A percentile compares a stretch with the other conserved stretches of the same genome.
Conservation (phyloP, 2,797 vertebrate genomes). For the Falco novaeseelandiae region DNA sequence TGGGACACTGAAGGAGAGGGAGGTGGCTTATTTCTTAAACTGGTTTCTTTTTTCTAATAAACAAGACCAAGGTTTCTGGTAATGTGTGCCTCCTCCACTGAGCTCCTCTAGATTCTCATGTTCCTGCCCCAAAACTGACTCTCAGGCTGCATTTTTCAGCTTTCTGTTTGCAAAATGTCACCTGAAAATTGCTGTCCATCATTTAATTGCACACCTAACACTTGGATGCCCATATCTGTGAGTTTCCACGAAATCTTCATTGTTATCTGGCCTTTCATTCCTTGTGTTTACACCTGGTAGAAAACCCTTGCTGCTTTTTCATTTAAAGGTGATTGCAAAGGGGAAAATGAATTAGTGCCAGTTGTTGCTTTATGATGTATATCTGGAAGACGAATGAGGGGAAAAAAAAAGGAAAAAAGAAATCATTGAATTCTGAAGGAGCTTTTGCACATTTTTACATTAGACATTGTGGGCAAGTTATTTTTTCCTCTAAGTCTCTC, state of each 20-base stretch:
- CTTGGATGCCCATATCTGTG: neutral
- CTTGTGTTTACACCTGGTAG: neutral
- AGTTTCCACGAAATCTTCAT: conserved; percentile 40
- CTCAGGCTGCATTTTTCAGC: neutral
- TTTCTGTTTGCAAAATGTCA: neutral
- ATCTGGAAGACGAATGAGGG: neutral
- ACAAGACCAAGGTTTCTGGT: neutral
- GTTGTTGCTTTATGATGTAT: conserved; percentile 25
- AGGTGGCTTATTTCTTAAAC: neutral
- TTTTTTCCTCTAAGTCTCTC: neutral
- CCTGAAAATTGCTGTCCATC: conserved; percentile 6
- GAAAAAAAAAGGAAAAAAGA: neutral
- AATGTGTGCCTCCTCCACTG: neutral
- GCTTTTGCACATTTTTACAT: neutral
- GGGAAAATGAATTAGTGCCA: conserved; percentile 50
- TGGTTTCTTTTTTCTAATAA: neutral
- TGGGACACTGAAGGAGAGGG: neutral
- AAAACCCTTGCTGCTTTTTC: neutral
- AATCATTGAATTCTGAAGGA: neutral
- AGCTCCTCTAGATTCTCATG: neutral
- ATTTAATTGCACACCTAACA: conserved; percentile 3
- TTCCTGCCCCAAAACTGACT: neutral
- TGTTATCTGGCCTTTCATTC: conserved; percentile 37
- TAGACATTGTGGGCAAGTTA: neutral
- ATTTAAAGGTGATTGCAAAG: conserved; percentile 26